Evolutionary conservation across 2,797 vertebrate genomes (phyloP), one percentile per base, ranked within the genome.

Genomic region (Coregonus suidteri): DNA sequence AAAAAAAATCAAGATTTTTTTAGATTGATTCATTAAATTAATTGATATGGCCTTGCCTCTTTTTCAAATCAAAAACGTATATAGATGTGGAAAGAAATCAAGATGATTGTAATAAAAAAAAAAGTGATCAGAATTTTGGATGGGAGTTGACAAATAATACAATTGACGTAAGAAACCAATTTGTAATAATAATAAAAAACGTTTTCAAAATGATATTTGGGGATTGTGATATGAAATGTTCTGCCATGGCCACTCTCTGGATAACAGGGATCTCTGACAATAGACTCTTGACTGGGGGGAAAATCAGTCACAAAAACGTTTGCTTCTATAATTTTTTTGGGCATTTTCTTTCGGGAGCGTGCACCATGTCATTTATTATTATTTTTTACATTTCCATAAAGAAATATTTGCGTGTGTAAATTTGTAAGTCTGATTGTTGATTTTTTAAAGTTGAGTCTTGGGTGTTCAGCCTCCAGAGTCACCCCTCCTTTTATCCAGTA

Each of bases 401-500:
- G 1, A 64, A 77, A 79, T 20, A 20, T 20, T 80, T 73, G 52
- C 16, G 15, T 5, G 25, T 73, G 25, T 68, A 54, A 71, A 79
- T 83, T 76, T 34, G 79, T 82, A 81, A 74, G 75, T 80, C 83
- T 81, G 79, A 88, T 84, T 75, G 74, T 86, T 13, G 20, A 62
- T 25, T 20, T 62, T 62, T 3, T 75, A 77, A 81, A 83, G 81
- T 82, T 78, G 75, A 77, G 76, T 82, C 79, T 73, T 62, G 80
- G 80, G 88, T 86, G 92, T 95, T 95, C 95, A 95, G 95, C 96
- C 96, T 96, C 94, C 95, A 94, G 94, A 95, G 95, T 96, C 95
- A 95, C 95, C 96, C 95, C 93, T 95, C 95, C 95, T 95, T 94
- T 93, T 93, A 94, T 94, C 94, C 95, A 94, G 95, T 93, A 96